Base-by-base conservation (phyloP, 2,113 vertebrate species). In the Mus spicilegus region DNA sequence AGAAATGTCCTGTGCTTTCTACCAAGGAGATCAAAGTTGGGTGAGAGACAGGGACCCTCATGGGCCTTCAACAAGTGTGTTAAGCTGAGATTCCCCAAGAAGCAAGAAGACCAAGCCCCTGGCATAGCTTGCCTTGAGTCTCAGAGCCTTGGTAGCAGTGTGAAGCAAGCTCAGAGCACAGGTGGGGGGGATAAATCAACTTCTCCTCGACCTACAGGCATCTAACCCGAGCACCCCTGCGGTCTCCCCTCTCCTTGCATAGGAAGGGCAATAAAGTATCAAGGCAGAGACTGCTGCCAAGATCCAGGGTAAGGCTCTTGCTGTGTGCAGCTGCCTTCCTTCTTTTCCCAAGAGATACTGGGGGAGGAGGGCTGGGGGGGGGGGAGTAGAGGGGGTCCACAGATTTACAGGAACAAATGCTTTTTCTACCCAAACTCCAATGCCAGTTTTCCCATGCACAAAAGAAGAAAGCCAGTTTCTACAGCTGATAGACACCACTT, bases 201-300 rank as follows among this genome's bases (percentile, higher is more conserved):
- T 3, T 22, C 63, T n/a, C 30, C 1, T 1, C 28, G 85, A 10
- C 11, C 69, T 14, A n/a, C 6, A 89, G 61, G 14, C 49, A 0
- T 42, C 22, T n/a, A 4, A 17, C 4, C 33, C 76, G n/a, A 73
- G 65, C 14, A 3, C 36, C 19, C 12, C 17, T 3, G 4, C 10
- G 19, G 2, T 13, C 19, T 5, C 0, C 58, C 22, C 42, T 46
- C 14, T 51, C 0, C 5, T 33, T 9, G 0, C 4, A 39, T 20
- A 30, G 28, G 85, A 87, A 81, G 39, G n/a, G 14, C 0, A 28
- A 28, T 20, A 42, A 72, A 28, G 36, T 1, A 0, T 70, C 9
- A 12, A 26, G 67, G 9, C 20, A 11, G 30, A 14, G n/a, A 16
- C 14, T 30, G 24, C 2, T 36, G 39, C 33, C 56, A 46, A 4